phyloP scores from a whole-genome alignment of 1,140 invertebrate species.

The Papilio machaon region DNA sequence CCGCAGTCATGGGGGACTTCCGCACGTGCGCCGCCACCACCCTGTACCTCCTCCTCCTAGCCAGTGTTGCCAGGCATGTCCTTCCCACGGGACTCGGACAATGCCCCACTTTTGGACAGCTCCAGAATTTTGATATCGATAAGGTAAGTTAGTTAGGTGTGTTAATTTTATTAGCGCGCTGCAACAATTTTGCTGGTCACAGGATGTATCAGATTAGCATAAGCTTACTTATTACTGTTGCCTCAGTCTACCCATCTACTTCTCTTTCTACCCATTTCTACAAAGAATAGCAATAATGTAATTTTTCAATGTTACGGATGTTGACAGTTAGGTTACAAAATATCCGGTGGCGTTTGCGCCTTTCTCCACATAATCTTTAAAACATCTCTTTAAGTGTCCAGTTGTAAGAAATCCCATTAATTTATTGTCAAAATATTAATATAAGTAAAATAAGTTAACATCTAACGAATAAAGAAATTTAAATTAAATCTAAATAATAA shows the following conservation, averaged over 20 bases:
- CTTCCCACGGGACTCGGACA: conserved; percentile 81
- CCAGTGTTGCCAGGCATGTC: conserved; percentile 51
- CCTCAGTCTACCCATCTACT: not conserved
- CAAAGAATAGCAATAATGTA: not conserved
- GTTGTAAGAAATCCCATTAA: not conserved
- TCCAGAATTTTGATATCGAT: conserved; percentile 84
- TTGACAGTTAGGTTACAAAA: not conserved
- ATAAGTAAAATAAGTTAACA: not conserved
- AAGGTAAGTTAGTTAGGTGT: conserved; percentile 81
- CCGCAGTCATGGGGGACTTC: conserved; percentile 67
- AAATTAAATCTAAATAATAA: not conserved
- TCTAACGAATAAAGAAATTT: not conserved
- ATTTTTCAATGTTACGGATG: not conserved
- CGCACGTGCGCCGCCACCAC: conserved; percentile 48
- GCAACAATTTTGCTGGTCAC: too few relatives aligned
- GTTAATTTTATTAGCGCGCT: not conserved
- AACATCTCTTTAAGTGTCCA: not conserved
- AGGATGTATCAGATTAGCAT: too few relatives aligned
- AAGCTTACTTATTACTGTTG: not conserved
- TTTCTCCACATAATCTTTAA: not conserved
- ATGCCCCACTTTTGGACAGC: conserved; percentile 83
- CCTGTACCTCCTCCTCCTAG: conserved; percentile 55
- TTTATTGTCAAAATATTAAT: not conserved
- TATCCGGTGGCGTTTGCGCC: not conserved
- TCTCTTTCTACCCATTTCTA: not conserved